phyloP scores from a whole-genome alignment of 2,888 invertebrate species.

The Acleris sparsana region DNA sequence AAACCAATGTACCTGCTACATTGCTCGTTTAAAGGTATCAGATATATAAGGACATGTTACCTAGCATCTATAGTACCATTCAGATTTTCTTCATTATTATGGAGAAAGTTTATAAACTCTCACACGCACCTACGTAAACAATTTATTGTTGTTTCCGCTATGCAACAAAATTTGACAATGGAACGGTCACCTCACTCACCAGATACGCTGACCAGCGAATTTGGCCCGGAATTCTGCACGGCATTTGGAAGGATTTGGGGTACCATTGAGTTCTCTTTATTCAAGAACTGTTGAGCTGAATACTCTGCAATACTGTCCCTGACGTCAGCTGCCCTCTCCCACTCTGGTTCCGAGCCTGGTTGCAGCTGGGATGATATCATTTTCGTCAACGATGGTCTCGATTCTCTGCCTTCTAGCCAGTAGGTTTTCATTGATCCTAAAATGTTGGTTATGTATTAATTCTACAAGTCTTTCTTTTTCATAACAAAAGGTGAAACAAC shows the following conservation, averaged over 20 bases:
- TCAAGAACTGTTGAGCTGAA: constrained; percentile 66
- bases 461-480: no score
- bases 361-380: constrained; percentile 70
- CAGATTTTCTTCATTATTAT: no score
- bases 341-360: constrained; percentile 71
- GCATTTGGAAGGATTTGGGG: constrained; percentile 55
- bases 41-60: no score
- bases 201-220: constrained; percentile 51
- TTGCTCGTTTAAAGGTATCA: no score
- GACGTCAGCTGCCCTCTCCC: constrained; percentile 75
- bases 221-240: constrained; percentile 53
- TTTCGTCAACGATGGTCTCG: constrained; percentile 82
- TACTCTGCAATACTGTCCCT: constrained; percentile 76
- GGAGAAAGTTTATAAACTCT: no score
- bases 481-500: no score
- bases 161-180: no score
- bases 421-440: constrained; percentile 94
- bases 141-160: no score
- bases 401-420: constrained; percentile 91
- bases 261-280: constrained; percentile 51
- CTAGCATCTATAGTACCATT: no score
- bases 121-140: no score
- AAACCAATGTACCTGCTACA: no score
- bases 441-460: constrained; percentile 26
- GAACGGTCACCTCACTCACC: constrained; percentile 40